Base-by-base conservation (phyloP, 2,113 vertebrate species). In the Carassius gibelio region DNA sequence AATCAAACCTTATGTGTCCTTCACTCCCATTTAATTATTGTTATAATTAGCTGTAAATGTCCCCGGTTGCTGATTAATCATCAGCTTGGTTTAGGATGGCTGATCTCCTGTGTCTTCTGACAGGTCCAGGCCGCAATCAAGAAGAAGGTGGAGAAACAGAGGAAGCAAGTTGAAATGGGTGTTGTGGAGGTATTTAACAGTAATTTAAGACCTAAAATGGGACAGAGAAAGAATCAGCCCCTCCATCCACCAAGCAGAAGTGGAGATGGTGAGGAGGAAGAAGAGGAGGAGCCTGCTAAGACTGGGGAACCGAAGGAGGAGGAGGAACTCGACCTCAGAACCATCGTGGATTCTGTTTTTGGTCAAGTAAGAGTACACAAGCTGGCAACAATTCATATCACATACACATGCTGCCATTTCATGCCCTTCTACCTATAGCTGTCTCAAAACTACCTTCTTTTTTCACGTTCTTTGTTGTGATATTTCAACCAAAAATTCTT, bases 91-190 rank as follows among this genome's bases (percentile, higher is more conserved):
- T n/a, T 50, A 19, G n/a, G 23, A 42, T 75, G 36, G 55, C 15
- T 80, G 34, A 64, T 55, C 59, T 48, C 13, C 15, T 57, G 55
- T 55, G 81, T 13, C 42, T 69, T 7, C 64, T 34, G n/a, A 19
- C 89, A 95, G 95, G 93, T 95, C 9, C 94, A 95, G 87, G 94
- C 94, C 3, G 83, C 93, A 72, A 94, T 95, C 88, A 95, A 93
- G 80, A 94, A 87, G 91, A 95, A 93, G 38, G 84, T 95, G 75
- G 92, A 94, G 90, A 94, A 92, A 88, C 93, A 94, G 90, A 94
- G 85, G 80, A 93, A 69, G 79, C 84, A 82, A 81, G 48, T 30
- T 0, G 88, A 75, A 19, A 84, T 83, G 10, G 84, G 80, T 2
- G 83, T 79, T 2, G 42, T 10, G 15, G 92, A 93, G 9, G 14